Base-by-base conservation (phyloP, 2,888 invertebrate genomes). In the Pyralis farinalis region DNA sequence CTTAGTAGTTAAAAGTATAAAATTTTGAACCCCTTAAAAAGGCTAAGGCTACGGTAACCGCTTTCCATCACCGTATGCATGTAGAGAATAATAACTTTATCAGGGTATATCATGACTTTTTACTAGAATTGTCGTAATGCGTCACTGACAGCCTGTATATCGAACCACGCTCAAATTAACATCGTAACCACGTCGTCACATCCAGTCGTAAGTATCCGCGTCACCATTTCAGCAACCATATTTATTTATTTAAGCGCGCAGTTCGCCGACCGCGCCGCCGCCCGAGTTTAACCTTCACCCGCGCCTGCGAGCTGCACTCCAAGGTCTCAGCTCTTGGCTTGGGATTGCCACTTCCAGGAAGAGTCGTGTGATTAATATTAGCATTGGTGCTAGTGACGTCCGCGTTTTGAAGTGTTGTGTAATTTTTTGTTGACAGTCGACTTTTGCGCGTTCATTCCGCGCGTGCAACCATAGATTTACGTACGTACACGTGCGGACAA, bases 201-300 rank as follows among this genome's bases (percentile, higher is more conserved):
- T 71, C 59, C 46, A 64, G 57, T 28, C 4, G 30, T 36, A 36
- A 32, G 35, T n/a, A 12, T 44, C 38, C 31, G 34, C 32, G 46
- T 32, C 45, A 16, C 49, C 42, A 51, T 55, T 66, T 65, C 63
- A 55, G 63, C 56, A 49, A 60, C 55, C 60, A 63, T 63, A 66
- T 76, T 63, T 72, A 73, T 76, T 71, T 72, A 68, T 71, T 74
- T 71, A 67, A 63, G 59, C 52, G 59, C 52, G 56, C 61, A 54
- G 74, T 70, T 79, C 81, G 75, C 63, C 68, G 79, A 55, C 80
- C 81, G 73, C n/a, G n/a, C n/a, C n/a, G n/a, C n/a, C n/a, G 69
- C 49, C 79, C 69, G 54, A 68, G 77, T 54, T 57, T 71, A 54
- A 46, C 42, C 7, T 30, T 70, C 65, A 78, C 82, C 84, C 82